Evolutionary conservation across 2,888 invertebrate genomes (phyloP).

Genomic region (Clostera curtula): DNA sequence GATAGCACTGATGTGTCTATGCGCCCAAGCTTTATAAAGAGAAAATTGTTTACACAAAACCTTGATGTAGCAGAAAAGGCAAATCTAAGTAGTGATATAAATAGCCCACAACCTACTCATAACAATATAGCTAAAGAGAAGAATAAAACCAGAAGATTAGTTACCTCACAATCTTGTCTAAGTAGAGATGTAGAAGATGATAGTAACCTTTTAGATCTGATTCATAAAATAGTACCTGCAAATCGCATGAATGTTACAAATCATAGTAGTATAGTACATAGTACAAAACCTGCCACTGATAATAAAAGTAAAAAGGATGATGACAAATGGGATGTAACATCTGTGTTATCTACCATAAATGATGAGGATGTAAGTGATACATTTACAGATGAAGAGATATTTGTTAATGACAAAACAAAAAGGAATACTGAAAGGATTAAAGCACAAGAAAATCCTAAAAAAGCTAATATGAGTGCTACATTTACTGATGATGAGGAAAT

Average conservation of each 20-base stretch:
- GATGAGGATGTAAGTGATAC: conserved; percentile 49
- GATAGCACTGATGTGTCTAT: conserved; percentile 39
- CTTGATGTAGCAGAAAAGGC: conserved; percentile 48
- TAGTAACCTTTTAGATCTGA: conserved; percentile 49
- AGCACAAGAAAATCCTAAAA: too few relatives aligned
- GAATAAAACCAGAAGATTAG: conserved; percentile 51
- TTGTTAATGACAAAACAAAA: conserved; percentile 17
- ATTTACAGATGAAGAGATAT: conserved; percentile 61
- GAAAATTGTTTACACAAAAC: conserved; percentile 60
- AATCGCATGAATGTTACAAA: conserved; percentile 47
- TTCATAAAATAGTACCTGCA: conserved; percentile 57
- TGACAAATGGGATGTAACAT: conserved; percentile 48
- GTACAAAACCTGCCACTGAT: conserved; percentile 27
- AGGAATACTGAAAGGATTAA: conserved; percentile 13
- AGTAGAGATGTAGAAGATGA: conserved; percentile 48
- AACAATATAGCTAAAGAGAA: conserved; percentile 44
- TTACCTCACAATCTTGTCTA: conserved; percentile 48
- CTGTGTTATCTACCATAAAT: conserved; percentile 41
- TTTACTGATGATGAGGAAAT: conserved; percentile 43
- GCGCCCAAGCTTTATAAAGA: conserved; percentile 60
- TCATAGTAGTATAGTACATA: conserved; percentile 25
- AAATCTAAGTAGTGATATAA: conserved; percentile 34
- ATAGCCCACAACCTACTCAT: conserved; percentile 43
- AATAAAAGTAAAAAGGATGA: conserved; percentile 26
- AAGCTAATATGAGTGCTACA: conserved; percentile 54